These are phyloP conservation scores for Laticauda laticaudata DNA, from an alignment of 2,113 vertebrate species.

Conservation along the genomic window DNA sequence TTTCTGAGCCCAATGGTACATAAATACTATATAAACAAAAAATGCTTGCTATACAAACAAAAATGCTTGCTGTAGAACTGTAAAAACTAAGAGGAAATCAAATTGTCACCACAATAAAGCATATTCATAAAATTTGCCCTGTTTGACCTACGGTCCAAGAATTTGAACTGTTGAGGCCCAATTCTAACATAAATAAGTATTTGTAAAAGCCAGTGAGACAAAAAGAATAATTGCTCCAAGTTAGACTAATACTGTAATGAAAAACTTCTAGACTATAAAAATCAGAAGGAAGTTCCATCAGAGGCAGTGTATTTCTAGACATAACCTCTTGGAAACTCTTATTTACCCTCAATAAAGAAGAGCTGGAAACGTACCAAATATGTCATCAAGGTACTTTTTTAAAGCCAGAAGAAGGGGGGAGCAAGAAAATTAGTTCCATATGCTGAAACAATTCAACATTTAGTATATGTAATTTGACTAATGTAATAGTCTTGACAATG, in stretches of 20 bases:
- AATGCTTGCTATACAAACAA: not conserved
- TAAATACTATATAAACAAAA: not conserved
- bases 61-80: not conserved
- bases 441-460: slow-evolving; percentile 63
- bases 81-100: not conserved
- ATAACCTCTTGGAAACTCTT: slow-evolving; percentile 22
- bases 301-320: not conserved
- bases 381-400: slow-evolving; percentile 54
- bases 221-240: not conserved
- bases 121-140: not conserved
- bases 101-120: not conserved
- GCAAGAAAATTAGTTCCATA: slow-evolving; percentile 72
- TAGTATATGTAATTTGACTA: slow-evolving; percentile 62
- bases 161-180: not conserved
- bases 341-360: slow-evolving; percentile 29
- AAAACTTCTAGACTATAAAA: slow-evolving; percentile 5
- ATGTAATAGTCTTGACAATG: slow-evolving; percentile 63
- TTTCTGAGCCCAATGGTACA: not conserved
- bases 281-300: not conserved
- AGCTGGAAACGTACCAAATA: slow-evolving; percentile 57
- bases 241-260: not conserved
- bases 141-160: not conserved
- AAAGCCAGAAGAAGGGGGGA: slow-evolving; percentile 24
- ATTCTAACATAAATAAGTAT: not conserved
- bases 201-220: not conserved